A percentile compares a stretch with the other conserved stretches of the same genome.
Conservation (phyloP, 2,797 vertebrate species). For the Phrynocephalus vlangalii region DNA sequence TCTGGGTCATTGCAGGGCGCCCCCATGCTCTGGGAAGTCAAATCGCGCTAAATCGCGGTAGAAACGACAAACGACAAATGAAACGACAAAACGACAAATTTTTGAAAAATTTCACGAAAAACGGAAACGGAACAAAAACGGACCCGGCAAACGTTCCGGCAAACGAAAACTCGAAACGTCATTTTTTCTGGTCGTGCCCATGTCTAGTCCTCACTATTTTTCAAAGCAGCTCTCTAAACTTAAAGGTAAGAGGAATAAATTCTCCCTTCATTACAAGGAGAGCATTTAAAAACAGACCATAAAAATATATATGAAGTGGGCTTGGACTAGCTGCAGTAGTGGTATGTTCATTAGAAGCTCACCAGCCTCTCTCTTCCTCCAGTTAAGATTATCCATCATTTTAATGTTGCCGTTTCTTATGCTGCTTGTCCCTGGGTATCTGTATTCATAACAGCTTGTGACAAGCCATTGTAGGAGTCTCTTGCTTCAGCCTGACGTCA, state of each 20-base stretch:
- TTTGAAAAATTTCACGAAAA: too few relatives aligned
- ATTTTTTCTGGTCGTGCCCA: too few relatives aligned
- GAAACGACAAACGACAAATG: too few relatives aligned
- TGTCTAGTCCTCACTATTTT: neutral
- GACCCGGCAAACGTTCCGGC: too few relatives aligned
- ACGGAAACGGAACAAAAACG: too few relatives aligned
- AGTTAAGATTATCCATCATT: slow-evolving; percentile 50
- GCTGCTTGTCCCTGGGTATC: slow-evolving; percentile 52
- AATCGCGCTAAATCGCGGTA: too few relatives aligned
- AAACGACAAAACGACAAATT: too few relatives aligned
- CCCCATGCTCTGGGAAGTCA: too few relatives aligned
- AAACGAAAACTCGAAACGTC: too few relatives aligned
- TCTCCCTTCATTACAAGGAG: neutral
- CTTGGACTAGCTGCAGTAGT: neutral
- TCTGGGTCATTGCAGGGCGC: too few relatives aligned
- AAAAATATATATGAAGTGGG: neutral
- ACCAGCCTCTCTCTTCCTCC: slow-evolving; percentile 13
- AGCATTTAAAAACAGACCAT: neutral
- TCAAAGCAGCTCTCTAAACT: neutral
- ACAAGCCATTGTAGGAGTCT: slow-evolving; percentile 40
- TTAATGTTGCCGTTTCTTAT: slow-evolving; percentile 55
- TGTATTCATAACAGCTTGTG: slow-evolving; percentile 61
- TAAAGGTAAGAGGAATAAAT: neutral
- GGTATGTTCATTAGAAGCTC: slow-evolving; percentile 24
- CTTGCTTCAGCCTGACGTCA: slow-evolving; percentile 54